Conservation (phyloP, 2,797 vertebrate genomes). For the Myoxocephalus aenaeus region DNA sequence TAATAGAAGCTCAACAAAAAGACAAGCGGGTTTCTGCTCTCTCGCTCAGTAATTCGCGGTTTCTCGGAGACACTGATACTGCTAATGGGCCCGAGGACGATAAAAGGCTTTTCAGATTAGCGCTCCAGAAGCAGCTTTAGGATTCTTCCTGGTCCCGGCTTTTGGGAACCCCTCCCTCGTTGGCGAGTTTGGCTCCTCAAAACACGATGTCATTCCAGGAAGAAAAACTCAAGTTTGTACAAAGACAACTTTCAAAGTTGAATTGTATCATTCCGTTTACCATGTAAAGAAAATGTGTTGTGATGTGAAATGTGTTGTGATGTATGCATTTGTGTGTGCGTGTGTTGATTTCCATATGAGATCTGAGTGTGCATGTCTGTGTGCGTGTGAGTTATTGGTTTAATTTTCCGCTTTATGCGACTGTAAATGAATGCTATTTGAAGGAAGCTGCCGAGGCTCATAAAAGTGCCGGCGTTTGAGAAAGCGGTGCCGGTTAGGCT, state of each 20-base stretch:
- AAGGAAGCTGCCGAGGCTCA: slow-evolving; percentile 65
- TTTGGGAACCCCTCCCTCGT: slow-evolving; percentile 1
- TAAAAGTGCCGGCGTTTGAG: slow-evolving; percentile 68
- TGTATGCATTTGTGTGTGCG: neutral
- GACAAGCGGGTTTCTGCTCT: neutral
- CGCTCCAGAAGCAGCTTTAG: slow-evolving; percentile 48
- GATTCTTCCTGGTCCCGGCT: slow-evolving; percentile 17
- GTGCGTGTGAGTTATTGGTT: slow-evolving; percentile 72
- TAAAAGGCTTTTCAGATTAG: slow-evolving; percentile 63
- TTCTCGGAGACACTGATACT: slow-evolving; percentile 35
- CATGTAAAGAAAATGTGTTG: too few relatives aligned
- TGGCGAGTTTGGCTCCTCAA: neutral
- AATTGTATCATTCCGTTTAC: neutral
- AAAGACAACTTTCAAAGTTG: slow-evolving; percentile 5
- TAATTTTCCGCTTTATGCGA: slow-evolving; percentile 76
- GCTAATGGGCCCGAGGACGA: slow-evolving; percentile 38
- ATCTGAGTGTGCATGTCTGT: neutral
- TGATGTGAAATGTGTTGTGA: slow-evolving; percentile 1
- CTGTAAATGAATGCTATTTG: slow-evolving; percentile 73
- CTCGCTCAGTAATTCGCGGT: neutral
- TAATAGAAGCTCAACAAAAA: neutral
- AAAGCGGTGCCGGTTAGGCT: slow-evolving; percentile 56
- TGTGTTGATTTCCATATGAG: slow-evolving; percentile 27
- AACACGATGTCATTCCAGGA: slow-evolving; percentile 1
- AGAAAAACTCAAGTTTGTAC: slow-evolving; percentile 11